A percentile compares a stretch with the other conserved stretches of the same genome.
Evolutionary conservation across 2,888 invertebrate species (phyloP).

Genomic region (Odontothrips loti): DNA sequence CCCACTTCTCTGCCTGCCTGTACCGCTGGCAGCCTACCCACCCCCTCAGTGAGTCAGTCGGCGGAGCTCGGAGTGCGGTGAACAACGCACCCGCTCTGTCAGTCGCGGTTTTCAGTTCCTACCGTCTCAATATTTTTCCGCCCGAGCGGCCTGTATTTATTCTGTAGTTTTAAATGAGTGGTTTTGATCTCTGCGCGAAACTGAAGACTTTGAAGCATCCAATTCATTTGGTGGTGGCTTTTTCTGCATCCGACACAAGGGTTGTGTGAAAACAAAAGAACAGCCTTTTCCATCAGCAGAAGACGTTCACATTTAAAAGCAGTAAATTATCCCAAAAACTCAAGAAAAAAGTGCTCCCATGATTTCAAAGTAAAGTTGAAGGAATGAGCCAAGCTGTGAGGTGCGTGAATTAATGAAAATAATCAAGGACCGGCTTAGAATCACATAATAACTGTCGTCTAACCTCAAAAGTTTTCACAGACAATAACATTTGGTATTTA

Average conservation of each 20-base stretch:
- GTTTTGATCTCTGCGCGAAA: not conserved
- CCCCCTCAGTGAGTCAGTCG: not conserved
- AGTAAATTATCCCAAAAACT: not conserved
- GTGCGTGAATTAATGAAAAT: not conserved
- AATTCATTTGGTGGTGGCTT: not conserved
- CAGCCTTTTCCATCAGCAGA: slow-evolving; percentile 1
- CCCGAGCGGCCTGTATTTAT: not conserved
- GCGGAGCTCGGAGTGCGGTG: slow-evolving; percentile 2
- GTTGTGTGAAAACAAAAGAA: slow-evolving; percentile 19
- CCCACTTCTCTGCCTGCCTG: not conserved
- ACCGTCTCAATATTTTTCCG: not conserved
- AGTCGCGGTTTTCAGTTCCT: not conserved
- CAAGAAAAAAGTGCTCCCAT: not conserved
- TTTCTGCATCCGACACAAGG: not conserved
- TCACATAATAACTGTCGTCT: not conserved
- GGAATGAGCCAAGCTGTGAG: not conserved
- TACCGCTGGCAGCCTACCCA: not conserved
- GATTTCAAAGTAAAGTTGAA: not conserved
- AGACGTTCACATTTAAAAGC: not conserved
- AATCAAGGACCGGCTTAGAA: too few species aligned
- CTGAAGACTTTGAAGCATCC: too few species aligned
- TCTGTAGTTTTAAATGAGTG: not conserved
- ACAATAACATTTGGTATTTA: not conserved
- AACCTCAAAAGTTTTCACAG: not conserved
- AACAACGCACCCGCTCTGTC: not conserved